A percentile compares a stretch with the other conserved stretches of the same genome.
Conservation (phyloP, 2,888 invertebrate species). For the Campaea margaritaria region DNA sequence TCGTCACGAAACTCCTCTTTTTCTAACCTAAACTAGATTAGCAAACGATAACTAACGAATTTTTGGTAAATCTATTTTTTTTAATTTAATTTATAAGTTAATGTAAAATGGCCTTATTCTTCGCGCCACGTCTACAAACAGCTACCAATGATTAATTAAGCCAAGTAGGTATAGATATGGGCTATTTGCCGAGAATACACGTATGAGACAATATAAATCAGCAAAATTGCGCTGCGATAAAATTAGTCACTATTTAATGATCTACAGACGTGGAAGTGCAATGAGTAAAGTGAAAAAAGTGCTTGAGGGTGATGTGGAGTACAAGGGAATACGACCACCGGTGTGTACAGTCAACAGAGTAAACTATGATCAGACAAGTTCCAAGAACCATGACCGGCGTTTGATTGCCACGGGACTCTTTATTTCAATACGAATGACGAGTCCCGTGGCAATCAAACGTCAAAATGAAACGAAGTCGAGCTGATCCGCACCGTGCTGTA, state of each 20-base stretch:
- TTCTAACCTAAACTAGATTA: too few relatives aligned
- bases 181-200: slow-evolving; percentile 48
- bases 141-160: slow-evolving; percentile 31
- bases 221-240: slow-evolving; percentile 27
- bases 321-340: slow-evolving; percentile 33
- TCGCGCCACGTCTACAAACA: slow-evolving; percentile 21
- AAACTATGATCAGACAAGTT: too few relatives aligned
- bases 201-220: slow-evolving; percentile 38
- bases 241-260: slow-evolving; percentile 36
- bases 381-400: too few relatives aligned
- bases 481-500: too few relatives aligned
- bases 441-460: too few relatives aligned
- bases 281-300: slow-evolving; percentile 38
- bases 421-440: too few relatives aligned
- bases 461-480: too few relatives aligned
- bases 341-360: too few relatives aligned
- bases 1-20: too few relatives aligned
- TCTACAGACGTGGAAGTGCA: slow-evolving; percentile 28
- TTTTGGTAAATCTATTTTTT: too few relatives aligned
- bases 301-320: slow-evolving; percentile 38
- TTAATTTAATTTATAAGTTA: not conserved
- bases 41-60: too few relatives aligned
- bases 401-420: too few relatives aligned
- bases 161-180: slow-evolving; percentile 19
- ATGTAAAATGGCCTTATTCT: slow-evolving; percentile 3